These are phyloP conservation scores for Ceyx margarethae DNA, from an alignment of 2,113 vertebrate species.

Conservation along the genomic window DNA sequence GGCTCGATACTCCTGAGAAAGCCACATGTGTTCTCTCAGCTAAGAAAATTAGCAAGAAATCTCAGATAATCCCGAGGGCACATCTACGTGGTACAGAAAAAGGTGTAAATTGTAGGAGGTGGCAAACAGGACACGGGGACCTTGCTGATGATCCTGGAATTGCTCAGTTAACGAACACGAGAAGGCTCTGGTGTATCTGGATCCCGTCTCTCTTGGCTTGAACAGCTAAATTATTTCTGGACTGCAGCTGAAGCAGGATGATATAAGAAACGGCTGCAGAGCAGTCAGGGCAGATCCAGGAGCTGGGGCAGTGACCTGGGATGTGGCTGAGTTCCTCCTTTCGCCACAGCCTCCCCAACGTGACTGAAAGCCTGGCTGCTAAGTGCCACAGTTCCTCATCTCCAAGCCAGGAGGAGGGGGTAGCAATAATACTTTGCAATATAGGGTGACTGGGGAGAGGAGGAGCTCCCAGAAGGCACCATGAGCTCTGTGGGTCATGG, in stretches of 20 bases:
- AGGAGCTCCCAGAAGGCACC: neutral
- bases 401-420: neutral
- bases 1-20: neutral
- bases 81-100: neutral
- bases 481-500: accelerated
- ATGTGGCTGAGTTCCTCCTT: slow-evolving; percentile 46
- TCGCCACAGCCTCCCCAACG: neutral
- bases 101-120: neutral
- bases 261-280: neutral
- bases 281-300: neutral
- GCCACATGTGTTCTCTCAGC: neutral
- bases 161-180: neutral
- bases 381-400: slow-evolving; percentile 17
- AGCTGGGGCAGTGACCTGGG: neutral
- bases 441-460: neutral
- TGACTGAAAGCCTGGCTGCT: neutral
- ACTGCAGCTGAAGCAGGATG: neutral
- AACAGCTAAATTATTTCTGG: neutral
- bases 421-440: neutral
- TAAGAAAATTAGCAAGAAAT: neutral
- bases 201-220: accelerated
- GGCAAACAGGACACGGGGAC: accelerated
- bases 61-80: neutral
- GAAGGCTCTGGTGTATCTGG: neutral
- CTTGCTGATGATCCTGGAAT: neutral